Evolutionary conservation across 1,140 invertebrate species (phyloP).

Genomic region (Neodiprion pinetum): DNA sequence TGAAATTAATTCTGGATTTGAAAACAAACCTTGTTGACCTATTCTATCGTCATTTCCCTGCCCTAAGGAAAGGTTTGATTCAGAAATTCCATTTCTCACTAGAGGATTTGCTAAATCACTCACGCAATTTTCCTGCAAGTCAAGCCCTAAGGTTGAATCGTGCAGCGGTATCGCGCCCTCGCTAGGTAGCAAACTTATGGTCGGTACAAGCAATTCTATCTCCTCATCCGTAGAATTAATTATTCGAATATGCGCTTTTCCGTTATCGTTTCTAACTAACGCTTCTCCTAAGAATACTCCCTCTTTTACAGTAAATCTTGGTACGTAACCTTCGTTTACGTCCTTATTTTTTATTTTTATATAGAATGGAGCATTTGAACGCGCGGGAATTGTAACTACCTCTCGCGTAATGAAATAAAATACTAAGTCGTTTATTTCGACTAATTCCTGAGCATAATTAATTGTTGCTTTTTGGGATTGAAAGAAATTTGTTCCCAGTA

Average conservation of each 20-base stretch:
- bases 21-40: too few species aligned
- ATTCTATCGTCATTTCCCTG: too few species aligned
- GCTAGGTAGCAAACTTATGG: background rate
- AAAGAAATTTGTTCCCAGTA: constrained; percentile 8
- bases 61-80: too few species aligned
- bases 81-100: too few species aligned
- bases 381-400: background rate
- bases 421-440: background rate
- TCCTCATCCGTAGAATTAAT: constrained; percentile 2
- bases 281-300: constrained; percentile 11
- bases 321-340: constrained; percentile 8
- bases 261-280: constrained; percentile 4
- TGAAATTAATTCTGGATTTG: too few species aligned
- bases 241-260: constrained; percentile 11
- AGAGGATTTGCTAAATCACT: too few species aligned
- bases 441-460: background rate
- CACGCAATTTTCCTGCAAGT: background rate
- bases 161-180: constrained; percentile 3
- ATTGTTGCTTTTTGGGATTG: background rate
- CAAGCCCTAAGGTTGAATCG: background rate
- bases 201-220: background rate
- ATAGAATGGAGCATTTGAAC: constrained; percentile 1
- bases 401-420: constrained; percentile 8
- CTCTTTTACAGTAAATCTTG: background rate
- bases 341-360: constrained; percentile 6